Percentiles rank a stretch among this genome's conserved stretches.
Conservation (phyloP, 2,797 vertebrate species). For the Tragopan temminckii region DNA sequence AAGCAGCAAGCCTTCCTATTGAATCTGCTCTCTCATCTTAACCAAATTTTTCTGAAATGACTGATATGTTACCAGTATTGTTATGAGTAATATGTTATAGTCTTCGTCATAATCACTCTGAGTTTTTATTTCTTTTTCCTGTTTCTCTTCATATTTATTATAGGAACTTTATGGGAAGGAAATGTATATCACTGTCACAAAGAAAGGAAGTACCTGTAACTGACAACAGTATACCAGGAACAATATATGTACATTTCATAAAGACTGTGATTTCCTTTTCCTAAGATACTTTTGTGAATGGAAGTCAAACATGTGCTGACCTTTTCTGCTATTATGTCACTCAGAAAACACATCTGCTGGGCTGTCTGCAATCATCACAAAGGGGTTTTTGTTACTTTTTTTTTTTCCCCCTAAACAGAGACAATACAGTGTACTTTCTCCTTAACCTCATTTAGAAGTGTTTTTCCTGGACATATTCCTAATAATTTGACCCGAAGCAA, state of each 20-base stretch:
- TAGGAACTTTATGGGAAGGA: conserved; percentile 13
- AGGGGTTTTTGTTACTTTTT: neutral
- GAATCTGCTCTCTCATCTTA: neutral
- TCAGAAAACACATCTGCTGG: conserved; percentile 60
- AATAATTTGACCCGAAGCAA: neutral
- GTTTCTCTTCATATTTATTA: neutral
- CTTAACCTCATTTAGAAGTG: neutral
- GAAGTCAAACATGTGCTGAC: conserved; percentile 22
- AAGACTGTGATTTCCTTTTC: conserved; percentile 54
- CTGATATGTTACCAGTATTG: neutral
- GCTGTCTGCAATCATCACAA: conserved; percentile 4
- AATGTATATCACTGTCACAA: neutral
- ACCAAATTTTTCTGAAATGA: neutral
- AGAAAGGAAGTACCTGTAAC: conserved; percentile 56
- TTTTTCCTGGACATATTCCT: conserved; percentile 24
- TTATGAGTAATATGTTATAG: too few relatives aligned
- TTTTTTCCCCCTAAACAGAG: neutral
- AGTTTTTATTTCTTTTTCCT: conserved; percentile 24
- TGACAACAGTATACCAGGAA: neutral
- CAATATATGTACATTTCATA: conserved; percentile 26
- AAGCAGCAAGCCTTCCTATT: neutral
- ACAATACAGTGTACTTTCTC: neutral
- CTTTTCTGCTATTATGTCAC: conserved; percentile 58
- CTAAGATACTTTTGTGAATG: conserved; percentile 35
- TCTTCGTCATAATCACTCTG: neutral